Evolutionary conservation across 2,797 vertebrate species (phyloP).

Genomic region (Salarias fasciatus): DNA sequence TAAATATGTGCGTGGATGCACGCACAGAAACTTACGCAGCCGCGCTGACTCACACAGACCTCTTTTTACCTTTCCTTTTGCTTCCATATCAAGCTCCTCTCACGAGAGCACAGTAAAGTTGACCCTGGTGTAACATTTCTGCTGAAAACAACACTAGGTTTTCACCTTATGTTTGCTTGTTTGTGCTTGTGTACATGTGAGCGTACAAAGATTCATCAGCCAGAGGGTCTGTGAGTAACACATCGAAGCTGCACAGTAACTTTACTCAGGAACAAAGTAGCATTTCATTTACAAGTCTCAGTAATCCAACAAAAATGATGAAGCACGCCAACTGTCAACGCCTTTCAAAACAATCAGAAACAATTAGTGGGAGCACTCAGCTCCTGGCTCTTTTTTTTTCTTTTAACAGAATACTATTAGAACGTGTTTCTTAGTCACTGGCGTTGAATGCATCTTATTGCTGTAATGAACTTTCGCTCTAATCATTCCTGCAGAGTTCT

Average conservation of each 20-base stretch:
- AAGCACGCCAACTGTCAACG: neutral
- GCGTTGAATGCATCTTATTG: too few species aligned
- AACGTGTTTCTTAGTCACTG: too few species aligned
- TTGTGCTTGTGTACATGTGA: slow-evolving; percentile 22
- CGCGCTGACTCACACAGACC: slow-evolving; percentile 2
- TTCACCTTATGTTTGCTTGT: slow-evolving; percentile 9
- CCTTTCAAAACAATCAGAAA: too few species aligned
- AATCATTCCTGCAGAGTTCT: too few species aligned
- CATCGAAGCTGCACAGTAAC: slow-evolving; percentile 15
- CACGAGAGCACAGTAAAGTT: slow-evolving; percentile 10
- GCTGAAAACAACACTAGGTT: slow-evolving; percentile 15
- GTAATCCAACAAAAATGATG: slow-evolving; percentile 7
- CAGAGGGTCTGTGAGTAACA: slow-evolving; percentile 38
- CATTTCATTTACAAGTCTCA: slow-evolving; percentile 25
- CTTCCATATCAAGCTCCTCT: slow-evolving; percentile 11
- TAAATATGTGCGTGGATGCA: slow-evolving; percentile 1
- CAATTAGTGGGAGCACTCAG: too few species aligned
- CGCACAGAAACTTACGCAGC: neutral
- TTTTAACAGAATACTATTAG: too few species aligned
- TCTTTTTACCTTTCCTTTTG: slow-evolving; percentile 12
- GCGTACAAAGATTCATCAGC: slow-evolving; percentile 5
- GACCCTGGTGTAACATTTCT: slow-evolving; percentile 3
- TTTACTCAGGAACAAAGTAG: slow-evolving; percentile 20
- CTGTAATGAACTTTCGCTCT: too few species aligned
- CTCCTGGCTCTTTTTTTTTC: too few species aligned